phyloP scores from a whole-genome alignment of 2,888 invertebrate species.

The Eupeodes luniger region DNA sequence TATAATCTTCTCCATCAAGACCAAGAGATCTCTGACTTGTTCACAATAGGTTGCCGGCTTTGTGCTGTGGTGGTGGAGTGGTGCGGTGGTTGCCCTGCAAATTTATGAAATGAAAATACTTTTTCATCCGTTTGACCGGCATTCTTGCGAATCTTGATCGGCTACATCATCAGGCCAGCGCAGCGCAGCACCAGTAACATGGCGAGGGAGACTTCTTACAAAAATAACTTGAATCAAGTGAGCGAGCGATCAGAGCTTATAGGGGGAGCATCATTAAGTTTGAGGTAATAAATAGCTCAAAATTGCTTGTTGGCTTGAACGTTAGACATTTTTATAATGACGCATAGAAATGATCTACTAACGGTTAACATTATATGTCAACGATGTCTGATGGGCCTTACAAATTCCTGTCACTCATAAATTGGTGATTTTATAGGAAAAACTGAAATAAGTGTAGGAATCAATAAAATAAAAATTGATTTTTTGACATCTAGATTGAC shows the following conservation, averaged over 20 bases:
- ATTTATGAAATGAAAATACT: slow-evolving; percentile 64
- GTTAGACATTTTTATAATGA: slow-evolving; percentile 36
- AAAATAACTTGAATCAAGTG: too few relatives aligned
- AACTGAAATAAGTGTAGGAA: slow-evolving; percentile 4
- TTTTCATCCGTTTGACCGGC: slow-evolving; percentile 68
- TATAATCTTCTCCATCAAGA: slow-evolving; percentile 36
- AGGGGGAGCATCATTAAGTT: slow-evolving; percentile 25
- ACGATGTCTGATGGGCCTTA: neutral
- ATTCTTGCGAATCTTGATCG: slow-evolving; percentile 41
- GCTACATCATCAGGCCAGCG: slow-evolving; percentile 17
- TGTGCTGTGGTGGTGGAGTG: too few relatives aligned
- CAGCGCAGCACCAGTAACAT: too few relatives aligned
- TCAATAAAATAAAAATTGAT: slow-evolving; percentile 28
- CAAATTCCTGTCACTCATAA: slow-evolving; percentile 33
- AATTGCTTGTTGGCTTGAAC: slow-evolving; percentile 33
- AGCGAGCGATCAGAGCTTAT: too few relatives aligned
- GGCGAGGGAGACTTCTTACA: too few relatives aligned
- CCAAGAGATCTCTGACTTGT: slow-evolving; percentile 3
- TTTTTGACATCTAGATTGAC: slow-evolving; percentile 13
- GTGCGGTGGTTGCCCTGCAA: slow-evolving; percentile 36
- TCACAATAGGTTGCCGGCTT: slow-evolving; percentile 42
- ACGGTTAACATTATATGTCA: neutral
- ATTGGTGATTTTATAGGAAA: slow-evolving; percentile 46
- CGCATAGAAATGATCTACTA: slow-evolving; percentile 67
- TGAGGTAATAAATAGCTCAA: slow-evolving; percentile 56